Evolutionary conservation across 2,888 invertebrate genomes (phyloP).

Genomic region (Agonopterix alstromeriana): DNA sequence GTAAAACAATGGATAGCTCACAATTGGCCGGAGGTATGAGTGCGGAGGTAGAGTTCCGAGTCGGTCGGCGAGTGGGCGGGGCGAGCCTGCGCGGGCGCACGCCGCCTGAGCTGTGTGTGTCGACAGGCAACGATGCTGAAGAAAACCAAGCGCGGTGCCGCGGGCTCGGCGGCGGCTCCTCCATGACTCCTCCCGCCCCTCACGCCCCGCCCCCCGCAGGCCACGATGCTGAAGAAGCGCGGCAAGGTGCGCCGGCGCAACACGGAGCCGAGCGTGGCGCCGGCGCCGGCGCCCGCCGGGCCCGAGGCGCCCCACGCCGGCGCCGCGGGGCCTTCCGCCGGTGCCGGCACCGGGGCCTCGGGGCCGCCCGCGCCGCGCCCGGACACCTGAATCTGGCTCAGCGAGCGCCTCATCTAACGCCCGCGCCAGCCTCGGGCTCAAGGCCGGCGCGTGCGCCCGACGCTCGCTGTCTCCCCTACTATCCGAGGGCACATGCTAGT

Average conservation of each 20-base stretch:
- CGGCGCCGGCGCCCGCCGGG: slow-evolving; percentile 48
- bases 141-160: slow-evolving; percentile 96
- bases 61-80: slow-evolving; percentile 24
- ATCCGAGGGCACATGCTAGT: no score
- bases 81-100: slow-evolving; percentile 23
- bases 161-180: slow-evolving; percentile 82
- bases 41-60: slow-evolving; percentile 5
- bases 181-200: slow-evolving; percentile 33
- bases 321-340: slow-evolving; percentile 35
- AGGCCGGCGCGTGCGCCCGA: slow-evolving; percentile 48
- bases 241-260: slow-evolving; percentile 97
- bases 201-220: slow-evolving; percentile 80
- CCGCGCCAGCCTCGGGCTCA: slow-evolving; percentile 65
- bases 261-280: slow-evolving; percentile 87
- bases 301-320: slow-evolving; percentile 30
- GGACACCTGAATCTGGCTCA: slow-evolving; percentile 84
- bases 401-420: slow-evolving; percentile 82
- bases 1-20: background rate
- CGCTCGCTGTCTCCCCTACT: slow-evolving; percentile 39
- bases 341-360: slow-evolving; percentile 13
- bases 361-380: slow-evolving; percentile 49
- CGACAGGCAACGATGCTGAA: slow-evolving; percentile 99
- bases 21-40: background rate
- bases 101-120: slow-evolving; percentile 37
- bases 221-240: slow-evolving; percentile 99